phyloP scores from a whole-genome alignment of 2,888 invertebrate genomes.

The Callinectes sapidus region DNA sequence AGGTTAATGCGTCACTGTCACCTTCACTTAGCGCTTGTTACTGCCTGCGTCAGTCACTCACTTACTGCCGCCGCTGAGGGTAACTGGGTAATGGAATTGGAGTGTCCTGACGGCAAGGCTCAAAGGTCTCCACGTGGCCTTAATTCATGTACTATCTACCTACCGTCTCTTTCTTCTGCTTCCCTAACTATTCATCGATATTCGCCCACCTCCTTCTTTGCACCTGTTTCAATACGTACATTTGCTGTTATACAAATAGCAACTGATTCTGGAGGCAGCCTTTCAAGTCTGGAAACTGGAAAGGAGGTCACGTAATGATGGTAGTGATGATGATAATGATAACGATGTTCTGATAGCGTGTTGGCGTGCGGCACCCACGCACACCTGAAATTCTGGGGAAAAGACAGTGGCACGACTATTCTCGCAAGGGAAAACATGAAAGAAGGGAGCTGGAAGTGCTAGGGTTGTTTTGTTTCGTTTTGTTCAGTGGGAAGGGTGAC shows the following conservation, averaged over 20 bases:
- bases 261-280: neutral
- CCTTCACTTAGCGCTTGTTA: conserved; percentile 4
- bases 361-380: neutral
- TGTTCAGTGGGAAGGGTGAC: neutral
- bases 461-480: neutral
- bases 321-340: neutral
- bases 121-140: neutral
- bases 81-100: conserved; percentile 4
- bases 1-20: neutral
- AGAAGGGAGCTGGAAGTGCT: too few species aligned
- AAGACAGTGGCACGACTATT: neutral
- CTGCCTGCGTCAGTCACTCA: conserved; percentile 12
- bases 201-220: neutral
- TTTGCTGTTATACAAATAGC: neutral
- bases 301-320: neutral
- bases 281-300: neutral
- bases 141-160: too few species aligned
- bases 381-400: neutral
- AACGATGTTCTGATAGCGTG: neutral
- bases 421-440: neutral
- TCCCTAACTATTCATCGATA: neutral
- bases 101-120: neutral
- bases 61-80: conserved; percentile 5
- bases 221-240: neutral
- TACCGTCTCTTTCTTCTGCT: too few species aligned